phyloP scores from a whole-genome alignment of 1,140 invertebrate genomes.

The Myzus persicae region DNA sequence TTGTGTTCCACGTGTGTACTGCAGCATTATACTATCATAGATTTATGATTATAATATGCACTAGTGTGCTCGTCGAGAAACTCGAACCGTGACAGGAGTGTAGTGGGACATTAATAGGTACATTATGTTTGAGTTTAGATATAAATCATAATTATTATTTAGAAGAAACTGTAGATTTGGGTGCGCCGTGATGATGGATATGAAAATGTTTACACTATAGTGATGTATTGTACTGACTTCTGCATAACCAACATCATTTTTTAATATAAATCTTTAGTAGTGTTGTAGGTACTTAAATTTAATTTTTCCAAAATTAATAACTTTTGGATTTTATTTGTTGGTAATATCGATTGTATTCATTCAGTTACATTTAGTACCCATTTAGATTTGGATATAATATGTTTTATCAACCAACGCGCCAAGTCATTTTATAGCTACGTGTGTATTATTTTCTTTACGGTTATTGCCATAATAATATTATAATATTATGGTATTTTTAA shows the following conservation, averaged over 20 bases:
- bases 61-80: no score
- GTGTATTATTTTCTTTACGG: background rate
- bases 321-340: background rate
- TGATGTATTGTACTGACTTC: background rate
- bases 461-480: no score
- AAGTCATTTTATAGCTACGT: background rate
- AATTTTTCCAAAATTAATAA: background rate
- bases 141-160: background rate
- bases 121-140: background rate
- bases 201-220: background rate
- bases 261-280: background rate
- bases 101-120: no score
- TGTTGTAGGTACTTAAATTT: background rate
- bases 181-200: background rate
- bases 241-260: background rate
- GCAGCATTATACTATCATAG: no score
- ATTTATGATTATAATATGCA: no score
- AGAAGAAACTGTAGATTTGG: background rate
- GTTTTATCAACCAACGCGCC: background rate
- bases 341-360: background rate
- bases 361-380: background rate
- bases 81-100: no score
- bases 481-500: background rate
- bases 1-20: background rate
- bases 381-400: background rate